Evolutionary conservation across 2,888 invertebrate species (phyloP).

Genomic region (Eupithecia abbreviata): DNA sequence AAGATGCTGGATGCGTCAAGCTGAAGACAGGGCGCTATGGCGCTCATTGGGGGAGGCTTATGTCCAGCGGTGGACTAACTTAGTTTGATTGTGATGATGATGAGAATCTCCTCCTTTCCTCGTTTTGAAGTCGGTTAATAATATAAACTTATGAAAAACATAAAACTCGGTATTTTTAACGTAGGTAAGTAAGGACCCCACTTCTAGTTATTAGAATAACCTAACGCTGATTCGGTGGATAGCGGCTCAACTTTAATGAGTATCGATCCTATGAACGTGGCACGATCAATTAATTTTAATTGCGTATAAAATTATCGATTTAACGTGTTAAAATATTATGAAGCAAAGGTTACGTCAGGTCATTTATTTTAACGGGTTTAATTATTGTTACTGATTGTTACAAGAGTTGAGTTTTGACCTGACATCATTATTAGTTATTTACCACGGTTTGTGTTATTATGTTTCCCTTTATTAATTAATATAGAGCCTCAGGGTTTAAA

Average conservation of each 20-base stretch:
- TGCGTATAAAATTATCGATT: constrained; percentile 24
- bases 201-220: neutral
- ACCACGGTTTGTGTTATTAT: neutral
- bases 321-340: constrained; percentile 9
- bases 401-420: neutral
- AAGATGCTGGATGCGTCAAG: no score
- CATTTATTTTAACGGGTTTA: constrained; percentile 6
- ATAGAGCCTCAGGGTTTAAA: no score
- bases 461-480: neutral
- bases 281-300: constrained; percentile 24
- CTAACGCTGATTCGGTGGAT: neutral
- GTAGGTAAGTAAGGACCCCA: no score
- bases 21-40: no score
- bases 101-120: no score
- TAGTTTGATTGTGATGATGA: no score
- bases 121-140: no score
- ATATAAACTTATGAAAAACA: no score
- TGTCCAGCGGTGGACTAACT: no score
- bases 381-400: neutral
- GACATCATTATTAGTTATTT: neutral
- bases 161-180: no score
- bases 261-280: constrained; percentile 26
- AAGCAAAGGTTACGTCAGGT: constrained; percentile 7
- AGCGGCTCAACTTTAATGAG: constrained; percentile 31
- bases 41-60: no score